Percentiles rank a stretch among this genome's conserved stretches.
Conservation (phyloP, 1,140 invertebrate genomes). For the Agraylea sexmaculata region DNA sequence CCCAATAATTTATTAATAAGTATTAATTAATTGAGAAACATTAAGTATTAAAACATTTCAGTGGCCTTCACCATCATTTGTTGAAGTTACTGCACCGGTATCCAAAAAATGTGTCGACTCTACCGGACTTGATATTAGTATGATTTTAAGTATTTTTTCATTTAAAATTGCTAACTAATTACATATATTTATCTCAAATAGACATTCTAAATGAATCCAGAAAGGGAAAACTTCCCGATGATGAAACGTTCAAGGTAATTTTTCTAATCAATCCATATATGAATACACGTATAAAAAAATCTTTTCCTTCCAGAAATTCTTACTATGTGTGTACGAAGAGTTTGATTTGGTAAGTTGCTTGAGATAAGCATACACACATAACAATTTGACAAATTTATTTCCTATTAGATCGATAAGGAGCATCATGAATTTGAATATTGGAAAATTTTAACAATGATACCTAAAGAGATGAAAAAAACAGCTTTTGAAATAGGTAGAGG, state of each 20-base stretch:
- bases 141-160: conserved; percentile 1
- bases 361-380: not conserved
- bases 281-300: conserved; percentile 1
- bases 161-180: conserved; percentile 2
- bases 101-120: conserved; percentile 16
- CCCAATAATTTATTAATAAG: no score
- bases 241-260: conserved; percentile 13
- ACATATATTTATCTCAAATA: conserved; percentile 4
- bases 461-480: conserved; percentile 17
- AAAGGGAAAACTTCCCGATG: conserved; percentile 17
- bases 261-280: not conserved
- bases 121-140: conserved; percentile 12
- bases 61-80: conserved; percentile 16
- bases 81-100: conserved; percentile 14
- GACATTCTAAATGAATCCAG: conserved; percentile 14
- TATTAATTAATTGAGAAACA: no score
- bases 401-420: conserved; percentile 17
- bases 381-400: not conserved
- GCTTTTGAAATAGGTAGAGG: conserved; percentile 18
- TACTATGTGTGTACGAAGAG: conserved; percentile 17
- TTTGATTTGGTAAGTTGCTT: conserved; percentile 17
- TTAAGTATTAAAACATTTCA: no score
- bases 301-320: conserved; percentile 14
- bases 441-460: conserved; percentile 17
- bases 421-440: conserved; percentile 21